Base-by-base conservation (phyloP, 2,113 vertebrate genomes). In the Recurvirostra avosetta region DNA sequence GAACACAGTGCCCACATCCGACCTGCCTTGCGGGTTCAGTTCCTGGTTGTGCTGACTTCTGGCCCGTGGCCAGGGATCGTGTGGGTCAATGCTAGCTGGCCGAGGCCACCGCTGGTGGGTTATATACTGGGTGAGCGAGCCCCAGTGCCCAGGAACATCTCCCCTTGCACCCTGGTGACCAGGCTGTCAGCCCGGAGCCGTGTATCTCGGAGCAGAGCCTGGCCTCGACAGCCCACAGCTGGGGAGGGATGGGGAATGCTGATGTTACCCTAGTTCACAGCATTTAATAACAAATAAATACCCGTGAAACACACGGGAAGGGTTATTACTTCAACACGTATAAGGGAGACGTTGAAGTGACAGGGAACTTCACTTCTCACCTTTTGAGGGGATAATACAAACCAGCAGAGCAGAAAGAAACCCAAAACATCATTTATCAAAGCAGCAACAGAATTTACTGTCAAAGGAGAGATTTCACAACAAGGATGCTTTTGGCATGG, bases 41-140 rank as follows among this genome's bases (percentile, higher is more conserved):
- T 90, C 34, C 49, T 17, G 34, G 11, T 20, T 40, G 21, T n/a
- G 40, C 15, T 3, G 3, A 21, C 6, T 11, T 68, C 45, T 55
- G 66, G n/a, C 19, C 15, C 9, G 4, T 0, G 2, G 34, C 12
- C 3, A 1, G 38, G 23, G 8, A 67, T 12, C 0, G 0, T 8
- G 29, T 2, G 32, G 34, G n/a, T 47, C 59, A 29, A 7, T 4
- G 38, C 17, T 12, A 63, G 34, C 47, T 3, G 6, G 27, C 27
- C 8, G 2, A 55, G 56, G 68, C 11, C n/a, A 30, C 36, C 1
- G 0, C 12, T 3, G 13, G 25, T 36, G 53, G 34, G 36, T 14
- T n/a, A 53, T 45, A 75, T 5, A 8, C n/a, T 26, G 38, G n/a
- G 29, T 0, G 0, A 78, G 36, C 0, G 0, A 62, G 27, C 26